Base-by-base conservation (phyloP, 2,113 vertebrate species). In the Calidris pugnax region DNA sequence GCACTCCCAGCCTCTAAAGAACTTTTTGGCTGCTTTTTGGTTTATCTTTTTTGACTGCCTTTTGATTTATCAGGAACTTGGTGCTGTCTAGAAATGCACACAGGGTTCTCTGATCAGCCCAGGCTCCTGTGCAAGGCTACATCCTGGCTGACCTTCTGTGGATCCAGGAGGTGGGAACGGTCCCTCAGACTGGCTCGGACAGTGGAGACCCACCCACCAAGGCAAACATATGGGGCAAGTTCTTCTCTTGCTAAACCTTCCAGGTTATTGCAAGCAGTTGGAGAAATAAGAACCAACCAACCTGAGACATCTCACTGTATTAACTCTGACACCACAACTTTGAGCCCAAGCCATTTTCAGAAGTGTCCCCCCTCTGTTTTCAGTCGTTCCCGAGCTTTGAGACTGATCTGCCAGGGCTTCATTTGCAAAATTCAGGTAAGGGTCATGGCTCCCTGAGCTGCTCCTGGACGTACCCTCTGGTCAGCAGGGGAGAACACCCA, bases 381-480 rank as follows among this genome's bases (percentile, higher is more conserved):
- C 90, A 87, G 83, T 33, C 28, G n/a, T 81, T 97, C 48, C 43
- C 9, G 20, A 85, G 41, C 33, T 89, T 48, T 35, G 43, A 75
- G 43, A 71, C 32, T 11, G 16, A 78, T 72, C 67, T 89, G 88
- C 64, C 47, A 74, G 41, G 53, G 72, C 37, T 55, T 82, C 45
- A 50, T 66, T 50, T 82, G 83, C 60, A 68, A 79, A 85, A 71
- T 73, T 76, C 87, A 73, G 12, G 1, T 4, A 60, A 86, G 81
- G 89, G 66, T 48, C 73, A 14, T 6, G 33, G 82, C 69, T 97
- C 95, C 96, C 94, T 95, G 92, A 96, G 97, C 84, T 89, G 93
- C 91, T 89, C 51, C 80, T 93, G 76, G 86, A 53, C 3, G 10
- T 19, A 26, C 30, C 16, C 51, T 80, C 74, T 45, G 74, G 18